phyloP scores from a whole-genome alignment of 2,888 invertebrate species.

The Dugesia japonica region DNA sequence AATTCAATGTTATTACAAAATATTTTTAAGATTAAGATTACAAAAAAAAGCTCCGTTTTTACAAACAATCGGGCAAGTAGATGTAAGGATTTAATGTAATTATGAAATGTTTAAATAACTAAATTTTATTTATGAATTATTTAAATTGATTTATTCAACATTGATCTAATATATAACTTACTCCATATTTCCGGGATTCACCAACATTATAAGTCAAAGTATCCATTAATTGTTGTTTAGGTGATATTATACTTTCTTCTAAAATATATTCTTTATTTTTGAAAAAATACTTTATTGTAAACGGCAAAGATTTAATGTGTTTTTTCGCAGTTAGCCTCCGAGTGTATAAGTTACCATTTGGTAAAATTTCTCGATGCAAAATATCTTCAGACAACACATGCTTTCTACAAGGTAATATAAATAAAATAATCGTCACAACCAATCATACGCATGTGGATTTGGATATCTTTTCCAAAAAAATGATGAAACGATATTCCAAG shows the following conservation, averaged over 20 bases:
- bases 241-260: constrained; percentile 12
- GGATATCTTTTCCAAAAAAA: constrained; percentile 28
- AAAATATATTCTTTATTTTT: constrained; percentile 4
- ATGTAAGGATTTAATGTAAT: too few relatives aligned
- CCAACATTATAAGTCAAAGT: constrained; percentile 26
- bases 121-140: too few relatives aligned
- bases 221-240: constrained; percentile 6
- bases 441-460: constrained; percentile 28
- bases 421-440: too few relatives aligned
- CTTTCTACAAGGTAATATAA: too few relatives aligned
- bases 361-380: constrained; percentile 6
- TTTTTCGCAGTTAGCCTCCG: constrained; percentile 7
- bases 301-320: background rate
- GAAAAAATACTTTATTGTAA: background rate
- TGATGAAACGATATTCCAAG: constrained; percentile 20
- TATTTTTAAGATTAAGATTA: too few relatives aligned
- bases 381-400: constrained; percentile 29
- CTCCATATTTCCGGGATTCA: constrained; percentile 23
- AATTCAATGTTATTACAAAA: too few relatives aligned
- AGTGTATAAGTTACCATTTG: constrained; percentile 26
- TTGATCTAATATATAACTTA: too few relatives aligned
- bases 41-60: too few relatives aligned
- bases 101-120: too few relatives aligned
- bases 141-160: too few relatives aligned
- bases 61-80: too few relatives aligned